phyloP scores from a whole-genome alignment of 2,888 invertebrate genomes.

The Crematogaster levior region DNA sequence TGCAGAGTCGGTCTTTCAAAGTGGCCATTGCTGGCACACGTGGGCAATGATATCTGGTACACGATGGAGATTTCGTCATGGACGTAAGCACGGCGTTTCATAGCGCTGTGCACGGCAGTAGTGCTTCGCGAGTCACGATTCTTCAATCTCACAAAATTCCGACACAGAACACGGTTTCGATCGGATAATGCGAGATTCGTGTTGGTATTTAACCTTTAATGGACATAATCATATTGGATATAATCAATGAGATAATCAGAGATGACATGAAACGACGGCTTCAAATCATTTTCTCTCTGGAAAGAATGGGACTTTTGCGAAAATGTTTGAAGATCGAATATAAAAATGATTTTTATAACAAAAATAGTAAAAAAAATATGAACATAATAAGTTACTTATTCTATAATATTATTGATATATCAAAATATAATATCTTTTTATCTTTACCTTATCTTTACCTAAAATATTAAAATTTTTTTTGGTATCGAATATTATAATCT shows the following conservation, averaged over 20 bases:
- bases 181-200: constrained; percentile 7
- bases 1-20: constrained; percentile 57
- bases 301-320: neutral
- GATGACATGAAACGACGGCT: neutral
- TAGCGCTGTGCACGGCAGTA: constrained; percentile 52
- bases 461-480: neutral
- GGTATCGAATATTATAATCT: too few relatives aligned
- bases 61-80: constrained; percentile 71
- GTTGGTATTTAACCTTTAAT: constrained; percentile 22
- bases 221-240: too few relatives aligned
- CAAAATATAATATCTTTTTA: neutral
- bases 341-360: too few relatives aligned
- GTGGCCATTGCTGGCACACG: constrained; percentile 58
- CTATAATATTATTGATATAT: neutral
- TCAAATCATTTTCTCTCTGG: neutral
- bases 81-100: constrained; percentile 47
- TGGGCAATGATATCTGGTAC: constrained; percentile 70
- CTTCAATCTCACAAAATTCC: constrained; percentile 56
- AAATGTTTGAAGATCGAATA: neutral
- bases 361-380: neutral
- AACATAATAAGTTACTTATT: neutral
- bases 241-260: neutral
- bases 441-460: too few relatives aligned
- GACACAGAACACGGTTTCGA: constrained; percentile 7
- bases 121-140: constrained; percentile 63